These are phyloP conservation scores for Oncorhynchus clarkii DNA, from an alignment of 2,113 vertebrate species.

Conservation along the genomic window DNA sequence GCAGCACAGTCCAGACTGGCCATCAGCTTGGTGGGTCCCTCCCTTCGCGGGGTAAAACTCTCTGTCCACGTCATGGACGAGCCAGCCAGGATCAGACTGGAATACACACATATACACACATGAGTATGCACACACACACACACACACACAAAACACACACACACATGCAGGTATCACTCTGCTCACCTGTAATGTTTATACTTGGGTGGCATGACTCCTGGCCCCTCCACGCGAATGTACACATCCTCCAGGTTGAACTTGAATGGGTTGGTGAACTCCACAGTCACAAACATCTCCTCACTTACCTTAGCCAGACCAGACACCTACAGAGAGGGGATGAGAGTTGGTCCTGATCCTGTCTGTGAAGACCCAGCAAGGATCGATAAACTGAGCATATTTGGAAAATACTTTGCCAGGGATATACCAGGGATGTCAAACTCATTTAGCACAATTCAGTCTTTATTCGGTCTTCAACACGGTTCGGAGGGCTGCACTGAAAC, in stretches of 20 bases:
- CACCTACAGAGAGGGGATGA: constrained; percentile 50
- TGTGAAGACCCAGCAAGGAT: background rate
- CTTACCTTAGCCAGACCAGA: constrained; percentile 58
- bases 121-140: background rate
- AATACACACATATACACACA: constrained; percentile 19
- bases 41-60: constrained; percentile 67
- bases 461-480: too few species aligned
- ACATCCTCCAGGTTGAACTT: constrained; percentile 75
- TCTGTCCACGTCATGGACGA: constrained; percentile 81
- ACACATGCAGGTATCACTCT: background rate
- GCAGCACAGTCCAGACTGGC: constrained; percentile 83
- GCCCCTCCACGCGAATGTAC: constrained; percentile 82
- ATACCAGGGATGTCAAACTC: too few species aligned
- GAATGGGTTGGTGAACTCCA: constrained; percentile 90
- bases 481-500: too few species aligned
- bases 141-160: background rate
- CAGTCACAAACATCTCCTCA: constrained; percentile 76
- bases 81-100: constrained; percentile 76
- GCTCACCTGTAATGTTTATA: constrained; percentile 81
- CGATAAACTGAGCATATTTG: too few species aligned
- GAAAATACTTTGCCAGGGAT: too few species aligned
- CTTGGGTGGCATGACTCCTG: constrained; percentile 73
- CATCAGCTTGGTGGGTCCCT: constrained; percentile 80
- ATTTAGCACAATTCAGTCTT: too few species aligned
- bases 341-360: background rate